Evolutionary conservation across 2,888 invertebrate species (phyloP), one percentile per base, ranked within the genome.

Genomic region (Pristionchus maxplancki): DNA sequence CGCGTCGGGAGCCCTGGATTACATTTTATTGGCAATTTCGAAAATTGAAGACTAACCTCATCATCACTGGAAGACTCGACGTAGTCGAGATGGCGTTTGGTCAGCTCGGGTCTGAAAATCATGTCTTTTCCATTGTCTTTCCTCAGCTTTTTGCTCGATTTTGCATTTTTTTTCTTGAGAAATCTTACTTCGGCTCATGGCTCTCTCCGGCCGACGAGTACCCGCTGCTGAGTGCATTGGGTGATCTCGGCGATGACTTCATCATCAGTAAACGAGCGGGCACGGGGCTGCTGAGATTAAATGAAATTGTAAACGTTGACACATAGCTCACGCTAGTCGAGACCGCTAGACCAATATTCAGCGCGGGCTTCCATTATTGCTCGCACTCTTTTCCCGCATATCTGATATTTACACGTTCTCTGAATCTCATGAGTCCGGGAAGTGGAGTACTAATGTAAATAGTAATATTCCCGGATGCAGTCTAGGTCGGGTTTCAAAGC

Each of bases 201-300:
- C 88, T 89, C n/a, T 90, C 90, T 58, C 74, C 89, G 4, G 88
- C 90, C 6, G 90, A 90, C 13, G 90, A 90, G 87, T 90, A 90
- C 3, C 90, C 90, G 28, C 89, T 89, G 85, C 89, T 89, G 24
- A 89, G 87, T 50, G 88, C 88, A n/a, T 84, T 86, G 4, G 90
- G 89, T 15, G 88, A 83, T 34, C 82, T 15, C 8, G 74, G 53
- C 13, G 88, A 48, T 9, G 48, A 17, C 37, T 87, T 67, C 34
- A 64, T 44, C 44, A 87, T 53, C 8, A 87, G 86, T 6, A 87
- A 50, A 31, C 34, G 86, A 34, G 50, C 37, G 31, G 71, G 50
- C 5, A 85, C 13, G 24, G 85, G 71, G 44, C 71, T 87, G 1
- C 71, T 71, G 67, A 11, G 44, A 31, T 50, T 50, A 48, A 48